Evolutionary conservation across 2,797 vertebrate genomes (phyloP), one percentile per base, ranked within the genome.

Genomic region (Lates japonicus): DNA sequence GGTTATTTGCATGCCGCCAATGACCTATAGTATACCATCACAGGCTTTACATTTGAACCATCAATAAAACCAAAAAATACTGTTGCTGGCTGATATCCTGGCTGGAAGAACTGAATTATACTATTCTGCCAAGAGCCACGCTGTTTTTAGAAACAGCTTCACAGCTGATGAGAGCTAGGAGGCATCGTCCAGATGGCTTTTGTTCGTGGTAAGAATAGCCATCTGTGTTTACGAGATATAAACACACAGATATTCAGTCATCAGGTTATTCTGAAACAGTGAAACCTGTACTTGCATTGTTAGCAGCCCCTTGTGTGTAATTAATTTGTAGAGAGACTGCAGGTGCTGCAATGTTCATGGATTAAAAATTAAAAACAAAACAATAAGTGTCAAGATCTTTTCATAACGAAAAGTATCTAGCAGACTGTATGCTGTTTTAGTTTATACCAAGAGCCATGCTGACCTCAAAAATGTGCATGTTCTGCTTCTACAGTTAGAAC

Each of bases 141-240:
- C 74, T 78, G 67, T 82, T 78, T 83, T 87, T 70, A 61, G 49
- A 86, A 84, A 79, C 25, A 70, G 55, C 54, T 80, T 80, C 17
- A 33, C 52, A 35, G 16, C 9, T n/a, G 41, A 74, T 39, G 46
- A 62, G 65, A 69, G 73, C 84, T 76, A 22, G 16, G 63, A 76
- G 70, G 57, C 44, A 58, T 64, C 42, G 20, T 81, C 75, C 84
- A 89, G 88, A 84, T 90, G 84, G n/a, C n/a, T n/a, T n/a, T n/a
- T n/a, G n/a, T n/a, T n/a, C n/a, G n/a, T n/a, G n/a, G n/a, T n/a
- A n/a, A n/a, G n/a, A n/a, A n/a, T n/a, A n/a, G n/a, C n/a, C n/a
- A n/a, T 17, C 59, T 70, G 62, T 51, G 42, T 68, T 54, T n/a
- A n/a, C n/a, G 65, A 81, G 70, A 74, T 75, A 82, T 84, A 75